phyloP scores from a whole-genome alignment of 2,797 vertebrate genomes.

The Chiroxiphia lanceolata region DNA sequence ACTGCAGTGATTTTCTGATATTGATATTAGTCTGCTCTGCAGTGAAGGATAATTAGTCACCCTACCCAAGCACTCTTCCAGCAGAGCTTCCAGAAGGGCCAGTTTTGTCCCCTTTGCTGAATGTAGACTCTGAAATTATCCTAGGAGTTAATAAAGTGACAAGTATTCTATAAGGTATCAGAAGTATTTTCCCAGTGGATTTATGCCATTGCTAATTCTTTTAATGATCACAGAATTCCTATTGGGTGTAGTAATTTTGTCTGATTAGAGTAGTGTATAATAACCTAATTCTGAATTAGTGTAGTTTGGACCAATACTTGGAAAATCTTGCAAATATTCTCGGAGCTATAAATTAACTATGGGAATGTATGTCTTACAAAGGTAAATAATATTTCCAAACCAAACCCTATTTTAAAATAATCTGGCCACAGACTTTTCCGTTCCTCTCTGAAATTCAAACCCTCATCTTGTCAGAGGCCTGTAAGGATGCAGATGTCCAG shows the following conservation, averaged over 20 bases:
- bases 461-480: neutral
- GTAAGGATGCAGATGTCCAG: neutral
- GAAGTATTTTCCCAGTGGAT: neutral
- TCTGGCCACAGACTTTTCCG: neutral
- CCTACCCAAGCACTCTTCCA: neutral
- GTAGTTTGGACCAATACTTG: neutral
- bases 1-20: conserved; percentile 43
- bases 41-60: conserved; percentile 43
- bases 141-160: neutral
- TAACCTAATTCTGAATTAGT: neutral
- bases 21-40: neutral
- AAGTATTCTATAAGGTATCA: neutral
- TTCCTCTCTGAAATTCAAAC: neutral
- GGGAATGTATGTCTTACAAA: neutral
- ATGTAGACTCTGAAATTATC: neutral
- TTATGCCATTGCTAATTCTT: neutral
- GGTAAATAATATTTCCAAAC: neutral
- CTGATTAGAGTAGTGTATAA: neutral
- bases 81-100: neutral
- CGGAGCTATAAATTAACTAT: neutral
- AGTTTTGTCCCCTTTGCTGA: conserved; percentile 9
- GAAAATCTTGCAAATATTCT: neutral
- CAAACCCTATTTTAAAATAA: neutral
- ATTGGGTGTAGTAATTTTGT: neutral
- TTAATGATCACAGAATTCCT: neutral